phyloP scores from a whole-genome alignment of 2,113 vertebrate genomes.

The Tapirus terrestris region DNA sequence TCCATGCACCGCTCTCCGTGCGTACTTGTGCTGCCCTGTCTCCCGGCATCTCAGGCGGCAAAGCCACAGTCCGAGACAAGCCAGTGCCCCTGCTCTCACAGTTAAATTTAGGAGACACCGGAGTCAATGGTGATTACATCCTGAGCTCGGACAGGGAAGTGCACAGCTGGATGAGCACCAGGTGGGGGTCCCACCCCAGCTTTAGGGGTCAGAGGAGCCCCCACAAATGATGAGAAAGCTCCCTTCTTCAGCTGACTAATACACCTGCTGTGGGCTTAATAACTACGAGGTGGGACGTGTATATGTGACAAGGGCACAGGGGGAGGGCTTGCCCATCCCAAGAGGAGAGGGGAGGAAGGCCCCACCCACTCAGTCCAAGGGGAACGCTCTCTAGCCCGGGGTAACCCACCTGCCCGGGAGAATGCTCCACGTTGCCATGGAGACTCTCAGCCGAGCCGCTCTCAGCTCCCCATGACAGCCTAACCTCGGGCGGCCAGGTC shows the following conservation, averaged over 20 bases:
- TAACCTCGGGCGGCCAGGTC: no score
- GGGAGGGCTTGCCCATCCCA: neutral
- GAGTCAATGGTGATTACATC: fast-evolving
- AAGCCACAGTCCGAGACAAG: fast-evolving
- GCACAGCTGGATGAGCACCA: fast-evolving
- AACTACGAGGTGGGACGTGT: neutral
- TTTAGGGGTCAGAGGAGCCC: neutral
- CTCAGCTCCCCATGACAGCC: neutral
- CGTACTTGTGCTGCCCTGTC: neutral
- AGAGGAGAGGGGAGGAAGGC: no score
- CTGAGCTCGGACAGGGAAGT: fast-evolving
- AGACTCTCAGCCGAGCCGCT: neutral
- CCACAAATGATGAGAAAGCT: neutral
- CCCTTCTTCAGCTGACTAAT: neutral
- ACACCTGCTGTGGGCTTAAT: no score
- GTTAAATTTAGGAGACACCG: neutral
- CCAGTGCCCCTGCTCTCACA: no score
- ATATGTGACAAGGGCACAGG: neutral
- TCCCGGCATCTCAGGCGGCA: fast-evolving
- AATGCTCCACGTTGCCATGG: fast-evolving
- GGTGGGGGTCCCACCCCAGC: neutral
- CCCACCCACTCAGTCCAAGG: neutral
- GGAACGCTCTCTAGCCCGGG: fast-evolving
- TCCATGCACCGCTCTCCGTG: neutral
- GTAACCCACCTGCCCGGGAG: fast-evolving